Evolutionary conservation across 30 jellyfish, hydroid and myxozoan species (phyloP).

Genomic region (Phacellophora camtschatica): DNA sequence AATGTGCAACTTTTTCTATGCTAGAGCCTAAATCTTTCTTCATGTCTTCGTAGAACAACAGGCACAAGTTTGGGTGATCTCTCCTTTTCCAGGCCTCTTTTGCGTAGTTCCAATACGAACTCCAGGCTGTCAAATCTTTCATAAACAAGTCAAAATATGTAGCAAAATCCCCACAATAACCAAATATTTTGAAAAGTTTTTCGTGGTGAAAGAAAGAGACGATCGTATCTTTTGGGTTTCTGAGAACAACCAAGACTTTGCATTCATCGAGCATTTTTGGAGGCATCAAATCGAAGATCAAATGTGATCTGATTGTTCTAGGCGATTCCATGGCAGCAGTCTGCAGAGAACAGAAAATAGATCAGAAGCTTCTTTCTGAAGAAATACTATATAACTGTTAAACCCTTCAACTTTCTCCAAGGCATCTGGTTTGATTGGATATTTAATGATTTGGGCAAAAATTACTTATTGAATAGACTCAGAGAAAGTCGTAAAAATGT

Average conservation of each 20-base stretch:
- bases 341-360: not conserved
- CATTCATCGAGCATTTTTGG: slow-evolving; percentile 1
- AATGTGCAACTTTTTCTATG: slow-evolving; percentile 22
- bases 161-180: slow-evolving; percentile 12
- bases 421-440: no score
- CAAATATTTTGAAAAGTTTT: not conserved
- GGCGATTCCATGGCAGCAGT: slow-evolving; percentile 21
- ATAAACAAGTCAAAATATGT: slow-evolving; percentile 14
- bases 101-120: slow-evolving; percentile 36
- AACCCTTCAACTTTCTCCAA: no score
- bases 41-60: slow-evolving; percentile 37
- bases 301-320: slow-evolving; percentile 25
- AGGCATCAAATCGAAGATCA: slow-evolving; percentile 33
- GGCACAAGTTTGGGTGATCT: slow-evolving; percentile 20
- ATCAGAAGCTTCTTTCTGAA: no score
- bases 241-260: slow-evolving; percentile 28
- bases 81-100: slow-evolving; percentile 41
- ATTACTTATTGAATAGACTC: no score
- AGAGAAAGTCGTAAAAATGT: no score
- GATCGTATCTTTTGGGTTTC: slow-evolving; percentile 42
- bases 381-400: no score
- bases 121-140: slow-evolving; percentile 25
- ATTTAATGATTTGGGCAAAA: no score
- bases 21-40: slow-evolving; percentile 1
- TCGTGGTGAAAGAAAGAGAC: slow-evolving; percentile 29